Evolutionary conservation across 2,797 vertebrate genomes (phyloP).

Genomic region (Urosaurus nigricauda): DNA sequence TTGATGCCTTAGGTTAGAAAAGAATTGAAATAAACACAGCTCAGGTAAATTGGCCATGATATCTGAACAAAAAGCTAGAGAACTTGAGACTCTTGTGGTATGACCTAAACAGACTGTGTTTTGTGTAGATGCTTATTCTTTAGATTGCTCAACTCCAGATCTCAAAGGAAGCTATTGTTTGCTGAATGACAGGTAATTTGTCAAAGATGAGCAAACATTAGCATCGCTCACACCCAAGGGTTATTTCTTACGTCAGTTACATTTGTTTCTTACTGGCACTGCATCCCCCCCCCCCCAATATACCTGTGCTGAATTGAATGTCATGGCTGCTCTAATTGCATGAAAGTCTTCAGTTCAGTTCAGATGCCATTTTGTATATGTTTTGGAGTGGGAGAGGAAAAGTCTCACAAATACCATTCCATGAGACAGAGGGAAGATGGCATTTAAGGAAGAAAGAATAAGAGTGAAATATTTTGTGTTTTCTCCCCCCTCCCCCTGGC

Average conservation of each 20-base stretch:
- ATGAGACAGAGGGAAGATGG: neutral
- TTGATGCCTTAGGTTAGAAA: neutral
- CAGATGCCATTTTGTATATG: neutral
- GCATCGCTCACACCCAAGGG: conserved; percentile 6
- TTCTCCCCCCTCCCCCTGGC: neutral
- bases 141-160: neutral
- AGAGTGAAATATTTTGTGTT: neutral
- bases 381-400: too few species aligned
- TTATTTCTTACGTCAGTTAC: neutral
- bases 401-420: neutral
- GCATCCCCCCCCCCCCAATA: neutral
- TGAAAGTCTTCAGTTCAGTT: neutral
- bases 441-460: neutral
- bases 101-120: conserved; percentile 18
- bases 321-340: conserved; percentile 4
- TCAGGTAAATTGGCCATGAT: neutral
- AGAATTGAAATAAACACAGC: neutral
- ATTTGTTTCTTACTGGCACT: neutral
- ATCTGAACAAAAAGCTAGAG: neutral
- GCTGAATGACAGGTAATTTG: conserved; percentile 24
- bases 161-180: conserved; percentile 13
- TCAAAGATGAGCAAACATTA: conserved; percentile 36
- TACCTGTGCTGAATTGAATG: neutral
- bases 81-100: neutral
- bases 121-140: neutral